Base-by-base conservation (phyloP, 2,888 invertebrate species). In the Dasypolia templi region DNA sequence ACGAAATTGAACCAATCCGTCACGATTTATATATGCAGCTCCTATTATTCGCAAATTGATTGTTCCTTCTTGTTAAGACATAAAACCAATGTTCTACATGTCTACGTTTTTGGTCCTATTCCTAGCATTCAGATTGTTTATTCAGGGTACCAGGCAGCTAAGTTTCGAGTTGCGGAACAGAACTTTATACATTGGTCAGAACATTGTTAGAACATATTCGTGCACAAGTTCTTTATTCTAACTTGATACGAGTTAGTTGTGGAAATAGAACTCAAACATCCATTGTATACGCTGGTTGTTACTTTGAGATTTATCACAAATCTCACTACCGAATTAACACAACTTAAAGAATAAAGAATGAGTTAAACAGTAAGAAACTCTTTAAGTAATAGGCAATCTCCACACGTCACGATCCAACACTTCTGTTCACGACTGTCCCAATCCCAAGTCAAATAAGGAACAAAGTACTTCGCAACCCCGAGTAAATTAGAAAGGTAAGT, bases 401-500 rank as follows among this genome's bases (percentile, higher is more conserved):
- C 79, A 79, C 79, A 83, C 81, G 73, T 77, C 83, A 86, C 78
- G 74, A 81, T 68, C 59, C 64, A 81, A 65, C 78, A 72, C 72
- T 79, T 79, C 70, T 62, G 79, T 75, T 80, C 76, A 70, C 73
- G 76, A 75, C 77, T 83, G 77, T 82, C 82, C 75, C 75, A 79
- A 86, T 82, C 83, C 75, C 77, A 79, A 86, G 75, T 86, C 86
- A 85, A 86, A 83, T 86, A 86, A 82, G 79, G 82, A 35, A 84
- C 81, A 86, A 87, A 86, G 77, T 87, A 84, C 73, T 76, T 79
- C 75, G 71, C 82, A 81, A 64, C 78, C 69, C 77, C 75, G 74
- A 79, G 83, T 87, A 85, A 87, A 87, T 85, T 85, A 86, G 79
- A 83, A 85, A 77, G 81, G 87, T 82, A 84, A 86, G 84, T 78